Percentiles rank a stretch among this genome's conserved stretches.
These are phyloP conservation scores for Drosophila simulans DNA, from an alignment of 1,140 invertebrate genomes.

Conservation along the genomic window DNA sequence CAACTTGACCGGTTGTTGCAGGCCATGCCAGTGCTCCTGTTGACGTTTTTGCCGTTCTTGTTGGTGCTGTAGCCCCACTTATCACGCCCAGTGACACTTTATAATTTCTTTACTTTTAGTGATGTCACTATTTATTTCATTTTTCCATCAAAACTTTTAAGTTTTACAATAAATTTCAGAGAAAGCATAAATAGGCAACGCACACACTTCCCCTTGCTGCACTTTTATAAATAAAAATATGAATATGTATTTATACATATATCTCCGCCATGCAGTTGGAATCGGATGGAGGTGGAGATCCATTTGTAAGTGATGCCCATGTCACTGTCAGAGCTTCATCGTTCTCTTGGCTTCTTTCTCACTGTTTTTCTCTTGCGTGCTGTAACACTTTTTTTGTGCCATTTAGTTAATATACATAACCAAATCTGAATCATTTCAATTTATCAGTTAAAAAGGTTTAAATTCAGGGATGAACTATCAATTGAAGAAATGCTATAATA, in stretches of 20 bases:
- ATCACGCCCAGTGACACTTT: slow-evolving; percentile 84
- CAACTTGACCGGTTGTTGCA: slow-evolving; percentile 65
- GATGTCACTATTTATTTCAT: slow-evolving; percentile 85
- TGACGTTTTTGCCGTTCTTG: slow-evolving; percentile 56
- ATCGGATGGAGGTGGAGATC: slow-evolving; percentile 39
- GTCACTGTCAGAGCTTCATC: slow-evolving; percentile 69
- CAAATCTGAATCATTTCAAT: slow-evolving; percentile 11
- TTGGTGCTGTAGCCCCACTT: slow-evolving; percentile 79
- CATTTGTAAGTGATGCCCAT: slow-evolving; percentile 78
- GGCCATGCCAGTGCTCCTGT: slow-evolving; percentile 43
- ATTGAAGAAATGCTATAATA: too few species aligned
- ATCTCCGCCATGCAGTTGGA: slow-evolving; percentile 33
- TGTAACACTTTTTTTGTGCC: neutral
- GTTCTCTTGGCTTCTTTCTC: slow-evolving; percentile 41
- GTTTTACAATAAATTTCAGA: slow-evolving; percentile 84
- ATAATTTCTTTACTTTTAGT: slow-evolving; percentile 85
- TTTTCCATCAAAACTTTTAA: slow-evolving; percentile 84
- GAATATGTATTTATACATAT: neutral
- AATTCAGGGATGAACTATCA: too few species aligned
- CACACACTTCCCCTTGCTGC: slow-evolving; percentile 50
- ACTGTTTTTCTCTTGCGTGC: slow-evolving; percentile 21
- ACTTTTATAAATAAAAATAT: slow-evolving; percentile 17
- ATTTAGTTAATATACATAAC: slow-evolving; percentile 9
- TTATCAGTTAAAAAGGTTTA: too few species aligned
- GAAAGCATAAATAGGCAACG: slow-evolving; percentile 73